Base-by-base conservation (phyloP, 2,888 invertebrate genomes). In the Morpho achilles region DNA sequence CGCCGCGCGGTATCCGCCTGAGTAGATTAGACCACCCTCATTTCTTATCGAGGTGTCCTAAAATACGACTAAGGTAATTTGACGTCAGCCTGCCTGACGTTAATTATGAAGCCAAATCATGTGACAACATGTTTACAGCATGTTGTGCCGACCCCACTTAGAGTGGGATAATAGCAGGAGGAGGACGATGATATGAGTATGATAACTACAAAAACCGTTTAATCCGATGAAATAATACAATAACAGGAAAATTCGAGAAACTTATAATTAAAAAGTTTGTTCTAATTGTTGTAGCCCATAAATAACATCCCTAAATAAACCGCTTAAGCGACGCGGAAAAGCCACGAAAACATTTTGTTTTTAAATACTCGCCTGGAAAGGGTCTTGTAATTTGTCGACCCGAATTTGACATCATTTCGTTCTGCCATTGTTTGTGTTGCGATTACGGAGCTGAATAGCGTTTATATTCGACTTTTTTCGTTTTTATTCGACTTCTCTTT, bases 371-470 rank as follows among this genome's bases (percentile, higher is more conserved):
- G 64, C 70, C 74, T 76, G 76, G 76, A 80, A 86, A 87, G 87
- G 85, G 87, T 80, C 82, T 78, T 76, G 84, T 88, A 87, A 88
- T 88, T 88, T 87, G 85, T 87, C 85, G 79, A 79, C 75, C 79
- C 82, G 83, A 85, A 86, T 88, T 86, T 83, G 77, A 80, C 85
- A 85, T 86, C 84, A 87, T 84, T 86, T 82, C 77, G 77, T 77
- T 78, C 75, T 70, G 67, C 84, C 80, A 86, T 88, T 88, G 87
- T 89, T 89, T 88, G 82, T 82, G 83, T 85, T 85, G 76, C 83
- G 84, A 86, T 87, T 87, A 86, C 86, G 80, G 80, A 75, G 84
- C 86, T 86, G 86, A 88, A 86, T 87, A 82, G 85, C 84, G 79
- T 81, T 86, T 82, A 81, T 80, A 73, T 75, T 78, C 74, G 79